Evolutionary conservation across 2,113 vertebrate genomes (phyloP), one percentile per base, ranked within the genome.

Genomic region (Otis tarda): DNA sequence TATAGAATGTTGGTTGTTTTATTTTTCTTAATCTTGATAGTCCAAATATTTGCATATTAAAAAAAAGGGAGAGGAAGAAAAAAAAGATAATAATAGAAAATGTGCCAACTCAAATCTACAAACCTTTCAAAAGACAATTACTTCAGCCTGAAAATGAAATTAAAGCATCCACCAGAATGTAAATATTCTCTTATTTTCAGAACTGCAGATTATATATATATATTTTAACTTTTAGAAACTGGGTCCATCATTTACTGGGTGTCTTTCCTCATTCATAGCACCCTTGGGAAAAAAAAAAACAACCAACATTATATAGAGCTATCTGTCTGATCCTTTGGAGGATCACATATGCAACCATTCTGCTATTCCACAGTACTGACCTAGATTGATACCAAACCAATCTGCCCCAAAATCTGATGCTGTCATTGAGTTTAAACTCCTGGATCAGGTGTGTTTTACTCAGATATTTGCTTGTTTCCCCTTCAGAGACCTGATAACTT

Each of bases 271-370:
- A 50, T 33, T 85, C 28, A 14, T 22, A 57, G 5, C 16, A 56
- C 4, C 16, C 21, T 15, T 6, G 15, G 3, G 4, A 27, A 7
- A 37, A 37, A 0, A 5, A 52, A 77, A 27, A 7, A 22, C 4
- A 24, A 52, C n/a, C n/a, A 52, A 52, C 12, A 52, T 13, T 56
- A 33, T n/a, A 21, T 14, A 12, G 23, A 12, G 3, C 6, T 47
- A 20, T 37, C 22, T 68, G n/a, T 6, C 22, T 41, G 12, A 7
- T 61, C 24, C 39, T 55, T 10, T 61, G 27, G 30, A 74, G 19
- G 31, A 41, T n/a, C 24, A 73, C 12, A 31, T 24, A 88, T 14
- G 9, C 21, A 60, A 39, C 20, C 1, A 0, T 35, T 75, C 35
- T 76, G 7, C 14, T 49, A 2, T 73, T 83, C 15, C 22, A 35